phyloP scores from a whole-genome alignment of 1,140 invertebrate species.

The Megathymus violae region DNA sequence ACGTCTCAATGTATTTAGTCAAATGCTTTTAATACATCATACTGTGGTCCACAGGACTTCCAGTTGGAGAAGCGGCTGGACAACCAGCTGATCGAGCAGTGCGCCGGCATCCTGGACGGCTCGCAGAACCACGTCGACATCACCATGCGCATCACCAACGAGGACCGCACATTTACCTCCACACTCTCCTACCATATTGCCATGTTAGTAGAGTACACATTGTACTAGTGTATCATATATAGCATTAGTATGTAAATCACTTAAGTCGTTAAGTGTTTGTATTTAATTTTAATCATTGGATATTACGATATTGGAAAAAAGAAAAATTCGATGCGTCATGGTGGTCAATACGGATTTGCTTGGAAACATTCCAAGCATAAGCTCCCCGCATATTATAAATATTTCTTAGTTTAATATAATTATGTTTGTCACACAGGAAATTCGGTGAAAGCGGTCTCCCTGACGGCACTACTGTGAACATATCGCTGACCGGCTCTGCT shows the following conservation, averaged over 20 bases:
- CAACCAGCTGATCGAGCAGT: slow-evolving; percentile 91
- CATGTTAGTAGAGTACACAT: slow-evolving; percentile 89
- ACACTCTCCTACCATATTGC: slow-evolving; percentile 98
- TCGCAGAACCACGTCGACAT: slow-evolving; percentile 87
- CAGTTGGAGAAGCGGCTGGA: slow-evolving; percentile 95
- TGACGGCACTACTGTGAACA: slow-evolving; percentile 91
- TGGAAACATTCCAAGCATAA: no score
- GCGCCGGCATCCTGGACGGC: slow-evolving; percentile 90
- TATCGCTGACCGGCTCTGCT: slow-evolving; percentile 96
- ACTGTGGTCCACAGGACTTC: slow-evolving; percentile 93
- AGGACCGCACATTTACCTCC: slow-evolving; percentile 95
- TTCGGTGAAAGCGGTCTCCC: slow-evolving; percentile 95
- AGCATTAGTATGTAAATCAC: no score
- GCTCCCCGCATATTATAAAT: not conserved
- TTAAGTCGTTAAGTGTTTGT: no score
- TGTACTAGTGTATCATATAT: no score
- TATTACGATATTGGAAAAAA: no score
- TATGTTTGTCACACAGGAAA: slow-evolving; percentile 85
- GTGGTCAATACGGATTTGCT: no score
- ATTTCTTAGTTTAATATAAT: slow-evolving; percentile 13
- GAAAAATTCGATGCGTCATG: no score
- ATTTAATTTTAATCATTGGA: no score
- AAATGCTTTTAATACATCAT: no score
- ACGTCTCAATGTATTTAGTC: no score
- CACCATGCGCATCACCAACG: slow-evolving; percentile 94